Evolutionary conservation across 2,888 invertebrate species (phyloP).

Genomic region (Unio delphinus): DNA sequence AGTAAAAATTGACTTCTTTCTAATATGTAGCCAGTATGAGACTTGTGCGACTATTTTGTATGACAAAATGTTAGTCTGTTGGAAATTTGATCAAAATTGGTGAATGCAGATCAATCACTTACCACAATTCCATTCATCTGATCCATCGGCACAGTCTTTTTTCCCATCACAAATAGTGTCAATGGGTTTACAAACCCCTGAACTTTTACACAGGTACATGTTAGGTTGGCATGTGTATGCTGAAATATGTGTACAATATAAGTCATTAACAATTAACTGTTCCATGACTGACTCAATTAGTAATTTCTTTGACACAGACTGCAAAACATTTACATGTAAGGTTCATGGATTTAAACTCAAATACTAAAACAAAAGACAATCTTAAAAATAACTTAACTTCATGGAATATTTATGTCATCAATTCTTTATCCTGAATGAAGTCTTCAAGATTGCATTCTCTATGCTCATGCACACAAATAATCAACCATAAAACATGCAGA

Average conservation of each 20-base stretch:
- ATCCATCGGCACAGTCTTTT: neutral
- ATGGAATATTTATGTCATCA: too few species aligned
- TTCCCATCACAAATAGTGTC: neutral
- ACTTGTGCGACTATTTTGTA: too few species aligned
- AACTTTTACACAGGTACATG: neutral
- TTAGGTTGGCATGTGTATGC: neutral
- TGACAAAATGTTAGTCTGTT: too few species aligned
- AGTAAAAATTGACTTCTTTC: too few species aligned
- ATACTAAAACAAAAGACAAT: neutral
- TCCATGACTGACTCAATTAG: neutral
- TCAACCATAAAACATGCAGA: too few species aligned
- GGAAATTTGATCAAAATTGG: too few species aligned
- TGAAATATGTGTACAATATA: neutral
- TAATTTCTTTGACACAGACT: neutral
- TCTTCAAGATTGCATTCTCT: too few species aligned
- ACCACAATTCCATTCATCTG: constrained; percentile 1
- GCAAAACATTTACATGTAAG: neutral
- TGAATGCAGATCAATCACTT: too few species aligned
- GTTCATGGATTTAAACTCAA: constrained; percentile 2
- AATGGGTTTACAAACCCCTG: neutral
- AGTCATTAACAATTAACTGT: too few species aligned
- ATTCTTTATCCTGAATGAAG: too few species aligned
- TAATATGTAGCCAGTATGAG: too few species aligned
- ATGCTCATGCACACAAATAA: too few species aligned
- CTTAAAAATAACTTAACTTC: neutral